phyloP scores from a whole-genome alignment of 2,113 vertebrate genomes.

The Notechis scutatus region DNA sequence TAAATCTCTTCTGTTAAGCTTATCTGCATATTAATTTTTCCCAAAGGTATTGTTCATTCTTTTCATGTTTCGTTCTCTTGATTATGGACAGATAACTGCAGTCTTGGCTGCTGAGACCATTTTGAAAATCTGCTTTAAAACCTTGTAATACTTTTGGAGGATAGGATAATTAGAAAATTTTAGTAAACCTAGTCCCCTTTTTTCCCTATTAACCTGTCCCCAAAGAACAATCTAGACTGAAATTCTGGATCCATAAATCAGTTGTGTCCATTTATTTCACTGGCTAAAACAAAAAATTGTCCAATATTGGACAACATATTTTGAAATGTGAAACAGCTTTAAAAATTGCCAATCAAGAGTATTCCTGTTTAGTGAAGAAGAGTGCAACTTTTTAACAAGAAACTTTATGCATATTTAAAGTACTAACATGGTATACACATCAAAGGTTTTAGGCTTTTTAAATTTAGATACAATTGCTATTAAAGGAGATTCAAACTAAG shows the following conservation, averaged over 20 bases:
- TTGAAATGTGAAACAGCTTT: not conserved
- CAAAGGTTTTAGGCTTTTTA: not conserved
- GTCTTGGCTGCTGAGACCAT: not conserved
- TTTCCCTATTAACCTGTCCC: not conserved
- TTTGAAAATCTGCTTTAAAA: constrained; percentile 20
- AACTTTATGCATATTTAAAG: not conserved
- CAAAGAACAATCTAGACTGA: not conserved
- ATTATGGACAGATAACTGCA: constrained; percentile 29
- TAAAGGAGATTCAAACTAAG: not conserved
- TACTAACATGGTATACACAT: not conserved
- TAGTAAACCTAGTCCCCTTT: not conserved
- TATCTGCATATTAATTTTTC: constrained; percentile 52
- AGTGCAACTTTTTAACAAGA: not conserved
- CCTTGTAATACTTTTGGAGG: not conserved
- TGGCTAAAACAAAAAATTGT: not conserved
- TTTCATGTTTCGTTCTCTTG: constrained; percentile 31
- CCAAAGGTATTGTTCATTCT: constrained; percentile 51
- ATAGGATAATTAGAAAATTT: not conserved
- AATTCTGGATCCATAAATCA: not conserved
- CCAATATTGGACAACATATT: not conserved
- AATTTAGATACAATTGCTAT: not conserved
- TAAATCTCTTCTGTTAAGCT: constrained; percentile 63
- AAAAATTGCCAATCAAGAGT: not conserved
- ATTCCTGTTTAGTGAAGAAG: not conserved
- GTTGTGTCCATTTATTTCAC: not conserved